Conservation (phyloP, 2,888 invertebrate species). For the Isoperla grammatica region DNA sequence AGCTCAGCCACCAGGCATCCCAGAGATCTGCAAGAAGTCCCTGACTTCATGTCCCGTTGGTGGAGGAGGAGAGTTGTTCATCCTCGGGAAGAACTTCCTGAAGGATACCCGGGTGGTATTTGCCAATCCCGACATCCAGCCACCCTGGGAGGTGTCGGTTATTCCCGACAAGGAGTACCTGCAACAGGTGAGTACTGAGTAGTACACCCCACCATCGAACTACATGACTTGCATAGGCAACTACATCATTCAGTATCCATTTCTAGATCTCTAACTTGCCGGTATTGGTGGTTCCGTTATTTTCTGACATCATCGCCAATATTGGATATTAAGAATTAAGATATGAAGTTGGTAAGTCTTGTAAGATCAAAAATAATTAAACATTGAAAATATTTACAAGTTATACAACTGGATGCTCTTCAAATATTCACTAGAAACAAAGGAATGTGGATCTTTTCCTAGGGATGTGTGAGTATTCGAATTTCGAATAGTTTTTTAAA, state of each 20-base stretch:
- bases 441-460: too few species aligned
- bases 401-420: too few species aligned
- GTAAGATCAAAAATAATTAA: too few species aligned
- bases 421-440: too few species aligned
- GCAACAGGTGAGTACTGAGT: conserved; percentile 66
- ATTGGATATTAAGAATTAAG: too few species aligned
- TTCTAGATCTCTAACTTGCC: too few species aligned
- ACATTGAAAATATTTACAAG: too few species aligned
- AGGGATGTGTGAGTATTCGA: too few species aligned
- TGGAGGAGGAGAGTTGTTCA: conserved; percentile 79
- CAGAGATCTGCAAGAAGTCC: conserved; percentile 88
- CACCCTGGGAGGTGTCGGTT: conserved; percentile 74
- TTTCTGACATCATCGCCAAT: too few species aligned
- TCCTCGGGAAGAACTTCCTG: conserved; percentile 86
- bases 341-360: too few species aligned
- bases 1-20: conserved; percentile 62
- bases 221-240: not conserved
- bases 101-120: conserved; percentile 85
- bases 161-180: conserved; percentile 82
- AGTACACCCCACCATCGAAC: not conserved
- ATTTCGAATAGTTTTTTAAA: too few species aligned
- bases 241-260: not conserved
- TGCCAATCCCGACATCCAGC: conserved; percentile 42
- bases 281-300: too few species aligned
- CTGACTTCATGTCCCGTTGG: conserved; percentile 69